Conservation (phyloP, 2,113 vertebrate species). For the Echinops telfairi region DNA sequence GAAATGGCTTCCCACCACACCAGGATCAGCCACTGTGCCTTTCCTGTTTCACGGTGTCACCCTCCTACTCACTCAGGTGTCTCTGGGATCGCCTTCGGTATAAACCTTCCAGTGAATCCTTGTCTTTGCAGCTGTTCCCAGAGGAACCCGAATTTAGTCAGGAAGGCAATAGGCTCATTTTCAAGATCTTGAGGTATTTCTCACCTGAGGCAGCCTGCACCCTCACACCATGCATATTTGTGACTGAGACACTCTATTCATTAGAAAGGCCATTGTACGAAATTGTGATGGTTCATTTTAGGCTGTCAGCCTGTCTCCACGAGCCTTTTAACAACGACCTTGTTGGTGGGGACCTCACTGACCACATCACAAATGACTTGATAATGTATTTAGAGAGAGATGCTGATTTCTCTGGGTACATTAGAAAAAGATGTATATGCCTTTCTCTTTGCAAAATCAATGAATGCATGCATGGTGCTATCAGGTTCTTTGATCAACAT, state of each 20-base stretch:
- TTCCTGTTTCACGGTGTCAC: not conserved
- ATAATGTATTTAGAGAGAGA: not conserved
- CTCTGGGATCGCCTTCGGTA: not conserved
- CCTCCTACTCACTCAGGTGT: not conserved
- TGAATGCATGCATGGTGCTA: not conserved
- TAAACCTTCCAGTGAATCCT: not conserved
- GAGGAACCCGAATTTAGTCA: not conserved
- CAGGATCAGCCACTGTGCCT: not conserved
- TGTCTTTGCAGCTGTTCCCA: not conserved
- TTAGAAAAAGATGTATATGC: not conserved
- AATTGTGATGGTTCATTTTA: not conserved
- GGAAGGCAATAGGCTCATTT: not conserved
- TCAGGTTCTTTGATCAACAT: not conserved
- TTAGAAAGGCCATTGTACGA: not conserved
- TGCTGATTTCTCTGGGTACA: not conserved
- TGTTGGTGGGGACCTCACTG: not conserved
- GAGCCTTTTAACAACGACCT: not conserved
- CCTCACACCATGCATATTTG: not conserved
- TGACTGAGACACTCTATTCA: not conserved
- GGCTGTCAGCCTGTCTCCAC: not conserved
- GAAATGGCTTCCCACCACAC: not conserved
- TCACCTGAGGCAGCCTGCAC: not conserved
- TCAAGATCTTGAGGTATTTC: not conserved
- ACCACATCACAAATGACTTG: not conserved
- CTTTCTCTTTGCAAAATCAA: not conserved